These are phyloP conservation scores for Misgurnus mizolepis DNA, from an alignment of 2,113 vertebrate genomes.

Conservation along the genomic window DNA sequence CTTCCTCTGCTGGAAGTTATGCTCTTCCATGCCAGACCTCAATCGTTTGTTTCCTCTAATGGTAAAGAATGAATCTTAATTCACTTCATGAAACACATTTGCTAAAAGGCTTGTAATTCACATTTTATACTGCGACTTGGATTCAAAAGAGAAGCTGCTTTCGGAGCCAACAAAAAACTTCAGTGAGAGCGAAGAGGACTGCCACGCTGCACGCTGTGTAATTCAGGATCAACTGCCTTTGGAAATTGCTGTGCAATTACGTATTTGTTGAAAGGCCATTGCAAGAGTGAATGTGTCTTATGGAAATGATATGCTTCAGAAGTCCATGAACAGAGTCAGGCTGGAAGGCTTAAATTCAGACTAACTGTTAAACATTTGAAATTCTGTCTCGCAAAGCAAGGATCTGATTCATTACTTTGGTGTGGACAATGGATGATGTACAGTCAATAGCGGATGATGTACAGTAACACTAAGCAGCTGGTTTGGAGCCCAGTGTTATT, in stretches of 20 bases:
- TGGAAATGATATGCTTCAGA: slow-evolving; percentile 53
- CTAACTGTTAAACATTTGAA: slow-evolving; percentile 8
- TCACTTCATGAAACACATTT: slow-evolving; percentile 61
- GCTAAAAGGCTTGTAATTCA: slow-evolving; percentile 66
- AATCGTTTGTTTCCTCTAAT: slow-evolving; percentile 50
- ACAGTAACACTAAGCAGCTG: slow-evolving; percentile 32
- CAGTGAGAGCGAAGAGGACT: slow-evolving; percentile 39
- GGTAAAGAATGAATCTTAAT: slow-evolving; percentile 61
- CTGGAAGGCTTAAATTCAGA: slow-evolving; percentile 25
- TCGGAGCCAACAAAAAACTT: slow-evolving; percentile 64
- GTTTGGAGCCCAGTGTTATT: slow-evolving; percentile 4
- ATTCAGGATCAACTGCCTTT: slow-evolving; percentile 69
- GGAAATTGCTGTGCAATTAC: slow-evolving; percentile 70
- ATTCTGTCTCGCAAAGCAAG: neutral
- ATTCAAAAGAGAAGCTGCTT: slow-evolving; percentile 59
- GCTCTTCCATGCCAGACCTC: slow-evolving; percentile 30
- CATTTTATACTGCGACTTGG: slow-evolving; percentile 65
- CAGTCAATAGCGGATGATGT: slow-evolving; percentile 30
- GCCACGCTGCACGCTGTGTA: slow-evolving; percentile 64
- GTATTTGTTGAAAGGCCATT: slow-evolving; percentile 71
- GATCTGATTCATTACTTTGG: slow-evolving; percentile 22
- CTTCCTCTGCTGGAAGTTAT: neutral
- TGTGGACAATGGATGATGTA: slow-evolving; percentile 33
- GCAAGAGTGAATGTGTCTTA: slow-evolving; percentile 58
- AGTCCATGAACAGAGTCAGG: slow-evolving; percentile 21